Base-by-base conservation (phyloP, 1,140 invertebrate genomes). In the Aphelinus certus region DNA sequence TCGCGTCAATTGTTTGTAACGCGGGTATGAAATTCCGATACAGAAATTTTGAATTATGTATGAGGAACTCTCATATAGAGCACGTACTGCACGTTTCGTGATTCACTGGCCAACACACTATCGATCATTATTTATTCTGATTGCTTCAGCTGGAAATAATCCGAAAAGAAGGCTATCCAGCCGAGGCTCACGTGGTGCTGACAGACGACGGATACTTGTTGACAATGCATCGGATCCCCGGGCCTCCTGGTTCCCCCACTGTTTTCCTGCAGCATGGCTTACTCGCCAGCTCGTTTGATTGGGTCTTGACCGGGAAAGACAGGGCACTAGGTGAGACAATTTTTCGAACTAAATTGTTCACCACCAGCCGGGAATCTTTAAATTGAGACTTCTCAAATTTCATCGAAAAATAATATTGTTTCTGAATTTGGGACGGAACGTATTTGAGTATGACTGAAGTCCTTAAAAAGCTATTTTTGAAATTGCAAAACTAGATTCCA, bases 121-220 rank as follows among this genome's bases (percentile, higher is more conserved):
- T 61, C n/a, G 43, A 26, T 9, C n/a, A 56, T n/a, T 26, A 49
- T 26, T 67, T 26, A 51, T 26, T 0, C 56, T 43, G 46, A 53
- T 45, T 61, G 3, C 80, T 81, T 61, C 68, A 91, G 90, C 87
- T 89, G 2, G 90, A 93, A 76, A 86, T 93, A 53, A 91, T 93
- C 77, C 88, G 86, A 58, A 80, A 84, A 64, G 88, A 91, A 56
- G 94, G 94, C 62, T 95, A 95, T 83, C 86, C 87, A 0, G 88
- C 90, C 0, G 93, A 95, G 85, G 89, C 90, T 1, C 92, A 95
- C 79, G 86, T 88, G 0, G 87, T 93, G 0, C 80, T 88, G 10
- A 95, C 94, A 0, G 85, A 91, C 56, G 94, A 95, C 81, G 93
- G 93, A 10, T 95, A 94, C 81, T 86, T 95, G 26, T 82, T 95